A percentile compares a stretch with the other conserved stretches of the same genome.
phyloP scores from a whole-genome alignment of 2,113 vertebrate species.

The Nanorana parkeri region DNA sequence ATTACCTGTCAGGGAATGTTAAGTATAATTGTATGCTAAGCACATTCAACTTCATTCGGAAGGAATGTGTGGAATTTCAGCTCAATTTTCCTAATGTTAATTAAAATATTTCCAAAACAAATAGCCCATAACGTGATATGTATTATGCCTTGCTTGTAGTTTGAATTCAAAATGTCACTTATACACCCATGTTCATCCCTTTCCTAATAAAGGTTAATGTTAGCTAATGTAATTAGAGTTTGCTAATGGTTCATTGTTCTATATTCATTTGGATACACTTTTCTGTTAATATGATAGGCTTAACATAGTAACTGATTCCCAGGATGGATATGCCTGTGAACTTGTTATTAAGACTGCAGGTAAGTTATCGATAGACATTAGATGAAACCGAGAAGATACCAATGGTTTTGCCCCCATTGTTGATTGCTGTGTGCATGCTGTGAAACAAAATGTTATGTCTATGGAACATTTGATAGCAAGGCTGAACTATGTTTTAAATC shows the following conservation, averaged over 20 bases:
- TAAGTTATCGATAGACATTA: too few relatives aligned
- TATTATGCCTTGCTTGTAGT: slow-evolving; percentile 25
- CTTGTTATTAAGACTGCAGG: too few relatives aligned
- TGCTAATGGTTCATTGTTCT: not conserved
- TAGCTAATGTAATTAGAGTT: slow-evolving; percentile 7
- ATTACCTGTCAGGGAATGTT: slow-evolving; percentile 47
- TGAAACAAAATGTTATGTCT: too few relatives aligned
- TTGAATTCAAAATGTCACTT: slow-evolving; percentile 12
- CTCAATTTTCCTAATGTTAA: slow-evolving; percentile 37
- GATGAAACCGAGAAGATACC: too few relatives aligned
- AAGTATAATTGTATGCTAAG: slow-evolving; percentile 29
- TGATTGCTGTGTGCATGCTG: too few relatives aligned
- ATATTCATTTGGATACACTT: not conserved
- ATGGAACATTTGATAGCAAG: too few relatives aligned
- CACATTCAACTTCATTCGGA: slow-evolving; percentile 1
- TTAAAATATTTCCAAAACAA: slow-evolving; percentile 54
- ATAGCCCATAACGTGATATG: slow-evolving; percentile 42
- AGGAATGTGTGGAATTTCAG: slow-evolving; percentile 14
- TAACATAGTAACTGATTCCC: too few relatives aligned
- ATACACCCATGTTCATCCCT: not conserved
- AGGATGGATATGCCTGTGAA: too few relatives aligned
- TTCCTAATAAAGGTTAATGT: slow-evolving; percentile 30
- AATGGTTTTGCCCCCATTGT: too few relatives aligned
- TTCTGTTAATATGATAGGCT: not conserved
- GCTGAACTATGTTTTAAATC: too few relatives aligned